These are phyloP conservation scores for Metridium senile DNA, from an alignment of 92 coral and sea anemone genomes.

Conservation along the genomic window DNA sequence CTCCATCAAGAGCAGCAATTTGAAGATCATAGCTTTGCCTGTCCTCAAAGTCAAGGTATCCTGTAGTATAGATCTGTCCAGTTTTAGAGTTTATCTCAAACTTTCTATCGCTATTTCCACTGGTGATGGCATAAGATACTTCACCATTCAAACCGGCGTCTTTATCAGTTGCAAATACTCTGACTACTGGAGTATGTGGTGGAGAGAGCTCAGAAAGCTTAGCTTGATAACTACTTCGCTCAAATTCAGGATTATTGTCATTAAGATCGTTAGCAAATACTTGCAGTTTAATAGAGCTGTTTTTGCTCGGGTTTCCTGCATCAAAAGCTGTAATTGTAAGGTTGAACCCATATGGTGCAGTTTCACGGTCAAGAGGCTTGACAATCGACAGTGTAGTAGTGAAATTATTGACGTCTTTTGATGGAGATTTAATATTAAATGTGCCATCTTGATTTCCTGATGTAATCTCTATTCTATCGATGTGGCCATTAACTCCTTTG, in stretches of 20 bases:
- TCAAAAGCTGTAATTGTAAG: constrained; percentile 79
- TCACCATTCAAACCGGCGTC: constrained; percentile 56
- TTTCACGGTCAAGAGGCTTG: constrained; percentile 75
- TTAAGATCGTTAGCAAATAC: constrained; percentile 58
- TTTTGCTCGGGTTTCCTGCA: constrained; percentile 78
- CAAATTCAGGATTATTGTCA: constrained; percentile 64
- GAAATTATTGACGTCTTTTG: constrained; percentile 49
- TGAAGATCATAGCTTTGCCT: constrained; percentile 65
- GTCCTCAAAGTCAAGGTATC: constrained; percentile 66
- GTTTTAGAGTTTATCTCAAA: constrained; percentile 75
- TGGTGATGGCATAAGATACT: constrained; percentile 57
- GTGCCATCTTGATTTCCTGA: constrained; percentile 68
- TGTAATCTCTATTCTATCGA: constrained; percentile 74
- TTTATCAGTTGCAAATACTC: constrained; percentile 64
- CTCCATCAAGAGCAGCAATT: constrained; percentile 65
- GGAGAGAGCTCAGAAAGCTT: constrained; percentile 86
- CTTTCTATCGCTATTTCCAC: constrained; percentile 58
- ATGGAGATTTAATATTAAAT: constrained; percentile 65
- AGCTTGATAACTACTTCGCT: constrained; percentile 59
- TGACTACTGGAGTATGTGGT: constrained; percentile 70
- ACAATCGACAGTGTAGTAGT: constrained; percentile 45
- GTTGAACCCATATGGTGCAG: constrained; percentile 48
- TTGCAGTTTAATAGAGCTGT: constrained; percentile 53
- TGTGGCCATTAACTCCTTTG: constrained; percentile 75
- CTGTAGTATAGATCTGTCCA: constrained; percentile 69